These are phyloP conservation scores for Deroptyus accipitrinus DNA, from an alignment of 2,113 vertebrate species.

Conservation along the genomic window DNA sequence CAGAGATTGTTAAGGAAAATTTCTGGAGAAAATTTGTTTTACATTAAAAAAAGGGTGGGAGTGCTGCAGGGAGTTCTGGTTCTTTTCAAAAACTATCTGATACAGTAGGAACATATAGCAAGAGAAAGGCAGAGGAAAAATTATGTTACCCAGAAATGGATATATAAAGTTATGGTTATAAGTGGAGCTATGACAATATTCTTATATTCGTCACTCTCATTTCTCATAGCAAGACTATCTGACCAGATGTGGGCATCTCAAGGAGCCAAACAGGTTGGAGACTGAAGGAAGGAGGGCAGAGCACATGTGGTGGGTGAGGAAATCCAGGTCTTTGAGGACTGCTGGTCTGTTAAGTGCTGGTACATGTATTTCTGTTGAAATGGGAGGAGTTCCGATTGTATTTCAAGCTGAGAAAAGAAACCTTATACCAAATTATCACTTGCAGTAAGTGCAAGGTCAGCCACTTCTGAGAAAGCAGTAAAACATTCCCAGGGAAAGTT, in stretches of 20 bases:
- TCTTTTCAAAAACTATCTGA: background rate
- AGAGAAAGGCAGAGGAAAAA: background rate
- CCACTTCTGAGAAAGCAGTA: background rate
- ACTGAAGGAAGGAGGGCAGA: background rate
- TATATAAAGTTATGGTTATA: background rate
- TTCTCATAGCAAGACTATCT: background rate
- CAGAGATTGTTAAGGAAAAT: background rate
- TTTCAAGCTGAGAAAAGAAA: slow-evolving; percentile 33
- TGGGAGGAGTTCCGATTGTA: background rate
- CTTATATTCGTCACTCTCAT: background rate
- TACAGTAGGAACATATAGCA: background rate
- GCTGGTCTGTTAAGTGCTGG: background rate
- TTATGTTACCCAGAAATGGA: background rate
- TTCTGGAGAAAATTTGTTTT: background rate
- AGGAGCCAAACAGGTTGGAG: background rate
- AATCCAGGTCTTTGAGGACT: slow-evolving; percentile 3
- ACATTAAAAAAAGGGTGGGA: background rate
- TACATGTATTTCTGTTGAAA: background rate
- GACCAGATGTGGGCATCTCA: background rate
- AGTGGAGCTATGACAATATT: background rate
- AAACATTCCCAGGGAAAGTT: background rate
- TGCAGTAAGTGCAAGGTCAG: background rate
- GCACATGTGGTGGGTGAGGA: background rate
- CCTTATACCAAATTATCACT: background rate
- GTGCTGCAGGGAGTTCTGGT: background rate